Conservation (phyloP, 2,888 invertebrate genomes). For the Agapostemon virescens region DNA sequence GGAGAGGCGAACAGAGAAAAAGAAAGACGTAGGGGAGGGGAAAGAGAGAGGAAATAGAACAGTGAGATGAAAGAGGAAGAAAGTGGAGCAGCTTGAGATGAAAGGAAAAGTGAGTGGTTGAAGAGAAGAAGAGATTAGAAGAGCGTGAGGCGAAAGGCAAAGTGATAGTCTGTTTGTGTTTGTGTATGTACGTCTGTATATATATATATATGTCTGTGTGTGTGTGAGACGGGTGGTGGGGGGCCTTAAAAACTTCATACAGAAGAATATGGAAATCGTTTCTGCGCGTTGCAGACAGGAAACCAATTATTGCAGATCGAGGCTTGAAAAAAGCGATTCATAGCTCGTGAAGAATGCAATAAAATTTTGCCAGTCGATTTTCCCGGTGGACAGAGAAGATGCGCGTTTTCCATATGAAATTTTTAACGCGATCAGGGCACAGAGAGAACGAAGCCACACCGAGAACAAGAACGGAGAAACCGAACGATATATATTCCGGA, state of each 20-base stretch:
- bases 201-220: too few species aligned
- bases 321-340: neutral
- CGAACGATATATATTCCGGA: neutral
- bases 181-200: too few species aligned
- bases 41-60: slow-evolving; percentile 17
- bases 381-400: neutral
- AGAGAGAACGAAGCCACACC: slow-evolving; percentile 5
- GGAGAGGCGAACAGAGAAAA: neutral
- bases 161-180: neutral
- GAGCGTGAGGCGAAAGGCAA: neutral
- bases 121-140: neutral
- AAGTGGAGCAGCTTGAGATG: neutral
- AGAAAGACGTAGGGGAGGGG: too few species aligned
- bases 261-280: neutral
- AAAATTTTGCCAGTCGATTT: neutral
- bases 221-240: neutral
- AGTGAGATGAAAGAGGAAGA: neutral
- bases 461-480: slow-evolving; percentile 3
- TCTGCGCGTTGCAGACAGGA: too few species aligned
- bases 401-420: slow-evolving; percentile 5
- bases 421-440: neutral
- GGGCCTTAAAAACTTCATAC: neutral
- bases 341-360: neutral
- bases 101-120: neutral
- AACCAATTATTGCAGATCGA: neutral